Evolutionary conservation across 1,140 invertebrate species (phyloP).

Genomic region (Pteromalus puparum): DNA sequence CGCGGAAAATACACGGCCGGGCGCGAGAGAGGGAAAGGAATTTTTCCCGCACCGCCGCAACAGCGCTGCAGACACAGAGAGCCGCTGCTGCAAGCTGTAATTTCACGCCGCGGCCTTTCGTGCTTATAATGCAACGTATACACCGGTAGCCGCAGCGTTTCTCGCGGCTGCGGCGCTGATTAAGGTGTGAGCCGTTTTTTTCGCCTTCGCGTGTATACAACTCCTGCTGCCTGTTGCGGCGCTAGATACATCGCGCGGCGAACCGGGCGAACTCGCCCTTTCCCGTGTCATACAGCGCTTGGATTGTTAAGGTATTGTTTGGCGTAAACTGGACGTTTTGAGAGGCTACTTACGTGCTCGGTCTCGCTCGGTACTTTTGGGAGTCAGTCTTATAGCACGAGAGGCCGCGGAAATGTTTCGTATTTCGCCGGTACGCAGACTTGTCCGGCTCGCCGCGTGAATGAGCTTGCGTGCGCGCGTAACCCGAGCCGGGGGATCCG

Average conservation of each 20-base stretch:
- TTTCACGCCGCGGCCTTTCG: constrained; percentile 26
- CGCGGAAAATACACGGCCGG: constrained; percentile 37
- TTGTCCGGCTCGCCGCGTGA: not conserved
- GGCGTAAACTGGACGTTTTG: not conserved
- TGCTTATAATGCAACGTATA: constrained; percentile 16
- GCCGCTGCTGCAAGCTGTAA: constrained; percentile 10
- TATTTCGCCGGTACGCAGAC: not conserved
- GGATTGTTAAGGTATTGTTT: not conserved
- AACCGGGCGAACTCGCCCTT: too few relatives aligned
- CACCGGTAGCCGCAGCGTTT: constrained; percentile 14
- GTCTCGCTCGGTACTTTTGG: too few relatives aligned
- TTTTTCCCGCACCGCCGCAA: not conserved
- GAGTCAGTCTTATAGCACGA: too few relatives aligned
- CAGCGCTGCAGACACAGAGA: not conserved
- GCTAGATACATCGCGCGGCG: too few relatives aligned
- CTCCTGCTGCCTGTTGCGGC: too few relatives aligned
- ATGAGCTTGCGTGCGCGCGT: not conserved
- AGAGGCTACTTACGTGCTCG: too few relatives aligned
- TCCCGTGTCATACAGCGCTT: too few relatives aligned
- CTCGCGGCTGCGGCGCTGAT: not conserved
- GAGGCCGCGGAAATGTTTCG: constrained; percentile 13
- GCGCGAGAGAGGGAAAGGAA: constrained; percentile 9
- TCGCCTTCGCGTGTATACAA: too few relatives aligned
- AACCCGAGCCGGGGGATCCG: constrained; percentile 8
- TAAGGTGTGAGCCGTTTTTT: not conserved